These are phyloP conservation scores for Trichonephila clavipes DNA, from an alignment of 1,140 invertebrate genomes.

Conservation along the genomic window DNA sequence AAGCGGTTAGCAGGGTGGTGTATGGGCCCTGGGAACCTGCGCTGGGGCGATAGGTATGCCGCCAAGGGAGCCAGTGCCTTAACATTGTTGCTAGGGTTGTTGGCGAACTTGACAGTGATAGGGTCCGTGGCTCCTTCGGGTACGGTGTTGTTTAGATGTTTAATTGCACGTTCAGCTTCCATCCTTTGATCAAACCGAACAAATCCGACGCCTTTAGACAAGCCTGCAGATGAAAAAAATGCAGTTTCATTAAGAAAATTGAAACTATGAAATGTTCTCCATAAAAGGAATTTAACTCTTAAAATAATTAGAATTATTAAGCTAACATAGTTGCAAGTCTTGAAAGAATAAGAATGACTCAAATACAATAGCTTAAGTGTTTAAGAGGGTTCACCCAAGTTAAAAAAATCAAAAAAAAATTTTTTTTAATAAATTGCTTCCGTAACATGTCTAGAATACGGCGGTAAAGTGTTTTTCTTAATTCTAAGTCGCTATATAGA, in stretches of 20 bases:
- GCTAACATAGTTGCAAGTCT: too few relatives aligned
- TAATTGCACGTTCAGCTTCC: slow-evolving; percentile 98
- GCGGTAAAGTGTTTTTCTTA: too few relatives aligned
- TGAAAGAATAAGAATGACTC: too few relatives aligned
- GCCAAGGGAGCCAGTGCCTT: slow-evolving; percentile 94
- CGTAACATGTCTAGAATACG: too few relatives aligned
- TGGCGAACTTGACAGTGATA: slow-evolving; percentile 99
- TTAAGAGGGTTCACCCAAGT: too few relatives aligned
- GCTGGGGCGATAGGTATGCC: slow-evolving; percentile 87
- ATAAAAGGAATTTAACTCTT: too few relatives aligned
- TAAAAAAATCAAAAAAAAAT: too few relatives aligned
- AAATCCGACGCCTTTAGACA: slow-evolving; percentile 99
- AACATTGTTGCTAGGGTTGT: slow-evolving; percentile 96
- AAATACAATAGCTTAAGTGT: too few relatives aligned
- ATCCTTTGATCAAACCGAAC: slow-evolving; percentile 98
- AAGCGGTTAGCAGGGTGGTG: slow-evolving; percentile 94
- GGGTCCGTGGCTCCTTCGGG: slow-evolving; percentile 97
- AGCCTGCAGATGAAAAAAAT: slow-evolving; percentile 84
- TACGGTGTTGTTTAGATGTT: slow-evolving; percentile 97
- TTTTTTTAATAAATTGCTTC: too few relatives aligned
- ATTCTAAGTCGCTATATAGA: too few relatives aligned
- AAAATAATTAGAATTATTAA: too few relatives aligned
- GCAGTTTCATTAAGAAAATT: neutral
- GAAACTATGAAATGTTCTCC: too few relatives aligned
- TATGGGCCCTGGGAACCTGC: slow-evolving; percentile 94